These are phyloP conservation scores for Caenorhabditis sp. DNA, from an alignment of 2,888 invertebrate species.

Conservation along the genomic window DNA sequence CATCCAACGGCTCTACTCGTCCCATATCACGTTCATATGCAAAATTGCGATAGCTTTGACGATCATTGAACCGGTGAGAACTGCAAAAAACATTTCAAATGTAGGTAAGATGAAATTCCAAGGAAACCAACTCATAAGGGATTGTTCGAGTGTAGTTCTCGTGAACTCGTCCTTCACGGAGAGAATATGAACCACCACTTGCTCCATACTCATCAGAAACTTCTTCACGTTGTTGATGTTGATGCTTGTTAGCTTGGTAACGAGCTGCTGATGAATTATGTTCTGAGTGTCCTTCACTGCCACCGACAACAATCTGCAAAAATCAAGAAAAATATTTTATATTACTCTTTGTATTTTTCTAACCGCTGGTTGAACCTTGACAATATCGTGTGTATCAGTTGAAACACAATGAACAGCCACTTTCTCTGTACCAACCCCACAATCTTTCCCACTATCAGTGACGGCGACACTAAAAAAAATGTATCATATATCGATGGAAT, in stretches of 20 bases:
- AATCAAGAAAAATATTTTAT: background rate
- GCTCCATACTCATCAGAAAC: constrained; percentile 27
- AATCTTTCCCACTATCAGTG: constrained; percentile 25
- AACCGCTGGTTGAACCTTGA: constrained; percentile 38
- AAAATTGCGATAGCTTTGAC: constrained; percentile 49
- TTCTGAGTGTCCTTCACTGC: constrained; percentile 3
- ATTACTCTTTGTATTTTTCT: too few species aligned
- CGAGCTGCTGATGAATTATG: background rate
- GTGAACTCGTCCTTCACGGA: constrained; percentile 45
- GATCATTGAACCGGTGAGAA: constrained; percentile 20
- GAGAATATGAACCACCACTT: constrained; percentile 42
- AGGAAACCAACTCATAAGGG: constrained; percentile 14
- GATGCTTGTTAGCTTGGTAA: constrained; percentile 18
- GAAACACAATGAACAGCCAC: constrained; percentile 25
- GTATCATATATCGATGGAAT: constrained; percentile 2
- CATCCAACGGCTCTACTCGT: constrained; percentile 48
- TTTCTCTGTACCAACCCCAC: constrained; percentile 36
- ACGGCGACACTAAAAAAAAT: constrained; percentile 24
- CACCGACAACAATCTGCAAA: constrained; percentile 25
- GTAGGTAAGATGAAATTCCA: background rate
- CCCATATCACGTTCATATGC: constrained; percentile 53
- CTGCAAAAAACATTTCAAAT: background rate
- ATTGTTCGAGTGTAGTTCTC: constrained; percentile 39
- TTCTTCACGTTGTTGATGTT: constrained; percentile 7
- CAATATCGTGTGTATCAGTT: constrained; percentile 38